Percentiles rank a stretch among this genome's conserved stretches.
Evolutionary conservation across 2,113 vertebrate genomes (phyloP).

Genomic region (Actinemys pallida): DNA sequence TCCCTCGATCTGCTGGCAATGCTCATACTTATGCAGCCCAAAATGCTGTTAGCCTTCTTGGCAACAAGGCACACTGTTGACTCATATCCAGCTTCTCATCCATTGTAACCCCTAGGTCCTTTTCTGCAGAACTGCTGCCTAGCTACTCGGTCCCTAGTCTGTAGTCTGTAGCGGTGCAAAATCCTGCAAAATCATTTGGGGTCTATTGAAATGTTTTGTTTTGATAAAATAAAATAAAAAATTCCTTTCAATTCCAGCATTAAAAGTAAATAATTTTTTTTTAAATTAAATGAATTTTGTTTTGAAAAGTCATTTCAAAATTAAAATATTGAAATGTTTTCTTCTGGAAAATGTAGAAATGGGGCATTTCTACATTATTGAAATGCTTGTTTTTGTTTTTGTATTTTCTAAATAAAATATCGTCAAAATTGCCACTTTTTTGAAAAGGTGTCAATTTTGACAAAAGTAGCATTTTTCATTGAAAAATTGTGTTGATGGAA

Average conservation of each 20-base stretch:
- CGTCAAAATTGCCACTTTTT: background rate
- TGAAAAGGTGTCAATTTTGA: background rate
- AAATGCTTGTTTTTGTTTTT: background rate
- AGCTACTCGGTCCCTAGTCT: too few species aligned
- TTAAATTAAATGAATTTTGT: background rate
- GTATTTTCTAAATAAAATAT: background rate
- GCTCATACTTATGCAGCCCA: too few species aligned
- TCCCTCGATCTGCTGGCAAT: too few species aligned
- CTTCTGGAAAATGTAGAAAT: background rate
- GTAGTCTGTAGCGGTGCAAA: too few species aligned
- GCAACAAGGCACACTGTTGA: too few species aligned
- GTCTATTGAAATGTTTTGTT: background rate
- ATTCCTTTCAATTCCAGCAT: background rate
- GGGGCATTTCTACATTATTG: background rate
- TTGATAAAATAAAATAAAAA: background rate
- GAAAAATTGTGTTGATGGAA: background rate
- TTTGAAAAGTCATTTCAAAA: background rate
- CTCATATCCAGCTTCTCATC: too few species aligned
- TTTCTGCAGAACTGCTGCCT: too few species aligned
- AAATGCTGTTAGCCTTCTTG: too few species aligned
- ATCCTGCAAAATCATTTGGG: background rate
- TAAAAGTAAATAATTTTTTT: background rate
- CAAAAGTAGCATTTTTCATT: background rate
- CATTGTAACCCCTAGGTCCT: too few species aligned
- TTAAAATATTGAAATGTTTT: background rate